These are phyloP conservation scores for Tipula lateralis DNA, from an alignment of 2,888 invertebrate genomes.

Conservation along the genomic window DNA sequence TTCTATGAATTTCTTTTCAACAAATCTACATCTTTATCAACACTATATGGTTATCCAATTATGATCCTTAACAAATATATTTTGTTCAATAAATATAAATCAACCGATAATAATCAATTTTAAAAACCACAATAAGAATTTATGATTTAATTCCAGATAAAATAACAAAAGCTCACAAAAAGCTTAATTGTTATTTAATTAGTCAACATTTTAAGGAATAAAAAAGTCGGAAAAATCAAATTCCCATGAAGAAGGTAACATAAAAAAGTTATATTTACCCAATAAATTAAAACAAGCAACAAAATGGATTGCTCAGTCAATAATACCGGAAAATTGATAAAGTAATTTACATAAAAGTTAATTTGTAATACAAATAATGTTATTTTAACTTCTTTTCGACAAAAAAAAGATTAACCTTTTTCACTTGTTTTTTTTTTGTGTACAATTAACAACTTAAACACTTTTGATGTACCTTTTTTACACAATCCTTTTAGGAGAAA, in stretches of 20 bases:
- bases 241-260: slow-evolving; percentile 19
- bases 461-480: slow-evolving; percentile 24
- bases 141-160: neutral
- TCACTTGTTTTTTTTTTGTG: neutral
- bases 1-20: too few species aligned
- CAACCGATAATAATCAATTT: neutral
- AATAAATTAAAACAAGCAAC: neutral
- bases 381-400: slow-evolving; percentile 20
- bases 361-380: slow-evolving; percentile 11
- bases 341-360: slow-evolving; percentile 24
- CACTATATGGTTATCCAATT: too few species aligned
- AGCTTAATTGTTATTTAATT: slow-evolving; percentile 1
- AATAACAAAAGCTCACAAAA: neutral
- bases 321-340: slow-evolving; percentile 19
- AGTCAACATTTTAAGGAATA: neutral
- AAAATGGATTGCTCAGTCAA: slow-evolving; percentile 19
- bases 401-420: slow-evolving; percentile 15
- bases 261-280: neutral
- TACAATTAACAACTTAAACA: slow-evolving; percentile 11
- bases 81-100: neutral
- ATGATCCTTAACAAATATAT: too few species aligned
- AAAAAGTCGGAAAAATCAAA: neutral
- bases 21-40: too few species aligned
- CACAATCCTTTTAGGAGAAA: neutral
- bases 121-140: neutral